phyloP scores from a whole-genome alignment of 2,113 vertebrate species.

The Eudorcas thomsonii region DNA sequence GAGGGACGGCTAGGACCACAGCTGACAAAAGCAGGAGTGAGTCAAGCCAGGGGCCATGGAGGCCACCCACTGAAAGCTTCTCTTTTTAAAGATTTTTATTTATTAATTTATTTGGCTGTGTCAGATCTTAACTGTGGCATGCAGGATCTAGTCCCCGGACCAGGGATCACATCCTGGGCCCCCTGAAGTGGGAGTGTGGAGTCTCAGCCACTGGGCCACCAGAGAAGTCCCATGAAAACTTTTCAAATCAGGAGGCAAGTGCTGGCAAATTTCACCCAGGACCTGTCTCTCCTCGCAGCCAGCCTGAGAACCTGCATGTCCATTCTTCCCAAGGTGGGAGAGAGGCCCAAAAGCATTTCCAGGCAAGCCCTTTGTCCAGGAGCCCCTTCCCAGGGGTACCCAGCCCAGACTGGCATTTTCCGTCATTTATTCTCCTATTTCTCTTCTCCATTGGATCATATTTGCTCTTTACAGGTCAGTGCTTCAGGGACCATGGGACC shows the following conservation, averaged over 20 bases:
- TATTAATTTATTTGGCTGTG: neutral
- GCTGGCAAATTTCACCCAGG: neutral
- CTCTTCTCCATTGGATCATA: slow-evolving; percentile 2
- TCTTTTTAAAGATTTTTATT: neutral
- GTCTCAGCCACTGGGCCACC: neutral
- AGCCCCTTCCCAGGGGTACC: neutral
- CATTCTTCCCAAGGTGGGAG: neutral
- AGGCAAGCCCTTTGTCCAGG: neutral
- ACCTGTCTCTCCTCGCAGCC: neutral
- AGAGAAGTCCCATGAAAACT: neutral
- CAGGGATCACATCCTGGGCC: neutral
- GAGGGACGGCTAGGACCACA: neutral
- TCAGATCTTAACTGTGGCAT: neutral
- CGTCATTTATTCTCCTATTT: neutral
- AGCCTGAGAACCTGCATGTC: neutral
- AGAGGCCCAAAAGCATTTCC: neutral
- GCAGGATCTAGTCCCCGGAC: neutral
- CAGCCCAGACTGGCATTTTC: slow-evolving; percentile 21
- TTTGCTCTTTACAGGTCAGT: slow-evolving; percentile 20
- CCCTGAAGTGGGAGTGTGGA: neutral
- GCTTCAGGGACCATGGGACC: neutral
- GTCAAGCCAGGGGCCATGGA: neutral
- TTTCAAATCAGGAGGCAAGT: neutral
- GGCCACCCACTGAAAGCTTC: neutral
- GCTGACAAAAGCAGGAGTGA: neutral